Percentiles rank a stretch among this genome's conserved stretches.
phyloP scores from a whole-genome alignment of 1,140 invertebrate genomes.

The Lucilia cuprina region DNA sequence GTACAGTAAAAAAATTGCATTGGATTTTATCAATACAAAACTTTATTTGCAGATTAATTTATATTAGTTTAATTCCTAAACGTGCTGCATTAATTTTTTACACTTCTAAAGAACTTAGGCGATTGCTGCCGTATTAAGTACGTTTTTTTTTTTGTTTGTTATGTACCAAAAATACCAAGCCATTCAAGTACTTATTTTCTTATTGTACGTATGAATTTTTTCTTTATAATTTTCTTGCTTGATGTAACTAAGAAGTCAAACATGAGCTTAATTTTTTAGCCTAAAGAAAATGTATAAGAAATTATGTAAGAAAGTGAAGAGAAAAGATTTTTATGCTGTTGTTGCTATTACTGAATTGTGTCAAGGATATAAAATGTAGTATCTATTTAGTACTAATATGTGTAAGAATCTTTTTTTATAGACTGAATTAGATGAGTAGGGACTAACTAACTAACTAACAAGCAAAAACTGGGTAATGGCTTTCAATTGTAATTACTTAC shows the following conservation, averaged over 20 bases:
- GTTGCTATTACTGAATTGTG: conserved; percentile 21
- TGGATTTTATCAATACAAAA: too few relatives aligned
- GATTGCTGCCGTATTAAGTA: too few relatives aligned
- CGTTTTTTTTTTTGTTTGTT: not conserved
- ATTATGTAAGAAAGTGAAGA: not conserved
- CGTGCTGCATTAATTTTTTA: too few relatives aligned
- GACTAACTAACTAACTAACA: too few relatives aligned
- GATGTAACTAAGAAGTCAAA: conserved; percentile 7
- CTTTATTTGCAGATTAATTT: too few relatives aligned
- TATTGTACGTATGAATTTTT: not conserved
- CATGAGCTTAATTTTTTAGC: not conserved
- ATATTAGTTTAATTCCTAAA: too few relatives aligned
- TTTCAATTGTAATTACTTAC: too few relatives aligned
- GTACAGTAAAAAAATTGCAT: too few relatives aligned
- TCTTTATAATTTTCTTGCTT: not conserved
- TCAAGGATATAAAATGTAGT: conserved; percentile 32
- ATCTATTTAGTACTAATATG: not conserved
- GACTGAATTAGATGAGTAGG: too few relatives aligned
- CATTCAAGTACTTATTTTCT: not conserved
- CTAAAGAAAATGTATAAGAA: not conserved
- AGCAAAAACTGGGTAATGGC: too few relatives aligned
- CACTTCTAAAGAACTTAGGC: too few relatives aligned
- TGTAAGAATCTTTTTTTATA: too few relatives aligned
- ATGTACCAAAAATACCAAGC: not conserved
- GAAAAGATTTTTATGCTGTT: not conserved